phyloP scores from a whole-genome alignment of 2,888 invertebrate genomes.

The Tiliacea citrago region DNA sequence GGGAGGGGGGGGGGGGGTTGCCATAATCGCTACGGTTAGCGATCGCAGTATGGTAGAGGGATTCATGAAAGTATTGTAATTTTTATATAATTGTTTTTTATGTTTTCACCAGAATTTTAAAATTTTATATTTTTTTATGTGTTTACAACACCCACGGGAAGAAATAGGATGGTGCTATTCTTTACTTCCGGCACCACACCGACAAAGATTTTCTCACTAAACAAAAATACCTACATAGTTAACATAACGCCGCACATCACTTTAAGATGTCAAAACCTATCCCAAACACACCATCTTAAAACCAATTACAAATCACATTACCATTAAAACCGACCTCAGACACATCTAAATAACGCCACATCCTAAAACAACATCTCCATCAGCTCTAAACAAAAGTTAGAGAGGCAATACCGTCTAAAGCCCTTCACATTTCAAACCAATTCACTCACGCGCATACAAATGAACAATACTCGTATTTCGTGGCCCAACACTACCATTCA shows the following conservation, averaged over 20 bases:
- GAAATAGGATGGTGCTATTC: too few species aligned
- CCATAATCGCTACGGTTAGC: too few species aligned
- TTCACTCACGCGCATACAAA: constrained; percentile 80
- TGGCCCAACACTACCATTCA: constrained; percentile 74
- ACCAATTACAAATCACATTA: constrained; percentile 38
- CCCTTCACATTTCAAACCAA: constrained; percentile 81
- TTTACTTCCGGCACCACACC: too few species aligned
- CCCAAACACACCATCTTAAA: constrained; percentile 1
- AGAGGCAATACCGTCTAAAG: constrained; percentile 72
- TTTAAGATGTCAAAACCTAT: not conserved
- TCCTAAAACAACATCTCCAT: constrained; percentile 57
- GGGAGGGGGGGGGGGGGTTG: too few species aligned
- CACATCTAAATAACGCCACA: constrained; percentile 30
- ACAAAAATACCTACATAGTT: too few species aligned
- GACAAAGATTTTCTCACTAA: too few species aligned
- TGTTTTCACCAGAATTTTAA: too few species aligned
- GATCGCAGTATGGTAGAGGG: too few species aligned
- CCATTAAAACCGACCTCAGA: constrained; percentile 23
- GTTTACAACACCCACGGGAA: too few species aligned
- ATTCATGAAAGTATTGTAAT: too few species aligned
- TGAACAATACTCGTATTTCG: constrained; percentile 86
- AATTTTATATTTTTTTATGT: too few species aligned
- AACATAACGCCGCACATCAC: not conserved
- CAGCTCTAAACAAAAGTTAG: constrained; percentile 70
- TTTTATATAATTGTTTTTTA: too few species aligned